Evolutionary conservation across 2,113 vertebrate genomes (phyloP).

Genomic region (Nanorana parkeri): DNA sequence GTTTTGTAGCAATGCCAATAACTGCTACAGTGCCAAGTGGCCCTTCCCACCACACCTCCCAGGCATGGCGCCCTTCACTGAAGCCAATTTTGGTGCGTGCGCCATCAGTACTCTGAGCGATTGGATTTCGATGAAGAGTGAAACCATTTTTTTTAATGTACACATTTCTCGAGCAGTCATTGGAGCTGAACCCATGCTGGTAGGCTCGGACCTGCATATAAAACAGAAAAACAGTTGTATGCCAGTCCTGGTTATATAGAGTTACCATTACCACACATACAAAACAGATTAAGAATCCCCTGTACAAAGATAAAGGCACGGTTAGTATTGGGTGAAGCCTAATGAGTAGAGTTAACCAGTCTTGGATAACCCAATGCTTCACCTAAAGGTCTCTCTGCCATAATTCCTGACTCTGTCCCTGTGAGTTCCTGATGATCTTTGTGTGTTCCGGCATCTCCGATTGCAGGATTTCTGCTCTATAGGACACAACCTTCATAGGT

Average conservation of each 20-base stretch:
- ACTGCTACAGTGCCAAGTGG: conserved; percentile 97
- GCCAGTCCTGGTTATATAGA: too few species aligned
- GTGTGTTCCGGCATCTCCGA: too few species aligned
- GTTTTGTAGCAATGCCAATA: conserved; percentile 94
- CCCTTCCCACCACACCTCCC: conserved; percentile 99
- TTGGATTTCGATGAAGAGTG: conserved; percentile 97
- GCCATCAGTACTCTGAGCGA: conserved; percentile 97
- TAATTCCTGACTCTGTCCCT: too few species aligned
- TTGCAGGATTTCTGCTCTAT: too few species aligned
- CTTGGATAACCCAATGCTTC: too few species aligned
- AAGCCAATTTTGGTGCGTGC: conserved; percentile 97
- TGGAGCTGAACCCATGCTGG: conserved; percentile 94
- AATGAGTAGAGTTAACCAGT: too few species aligned
- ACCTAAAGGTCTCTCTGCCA: too few species aligned
- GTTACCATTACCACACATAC: not conserved
- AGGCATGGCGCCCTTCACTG: conserved; percentile 94
- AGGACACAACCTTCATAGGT: too few species aligned
- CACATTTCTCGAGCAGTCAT: conserved; percentile 97
- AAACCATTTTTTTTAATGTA: conserved; percentile 99
- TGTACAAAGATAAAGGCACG: too few species aligned
- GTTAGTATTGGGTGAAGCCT: too few species aligned
- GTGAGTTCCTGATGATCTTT: too few species aligned
- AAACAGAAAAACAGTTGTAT: not conserved
- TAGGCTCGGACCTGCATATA: conserved; percentile 85
- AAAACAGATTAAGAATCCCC: not conserved